Evolutionary conservation across 2,797 vertebrate species (phyloP).

Genomic region (Aulostomus chinensis): DNA sequence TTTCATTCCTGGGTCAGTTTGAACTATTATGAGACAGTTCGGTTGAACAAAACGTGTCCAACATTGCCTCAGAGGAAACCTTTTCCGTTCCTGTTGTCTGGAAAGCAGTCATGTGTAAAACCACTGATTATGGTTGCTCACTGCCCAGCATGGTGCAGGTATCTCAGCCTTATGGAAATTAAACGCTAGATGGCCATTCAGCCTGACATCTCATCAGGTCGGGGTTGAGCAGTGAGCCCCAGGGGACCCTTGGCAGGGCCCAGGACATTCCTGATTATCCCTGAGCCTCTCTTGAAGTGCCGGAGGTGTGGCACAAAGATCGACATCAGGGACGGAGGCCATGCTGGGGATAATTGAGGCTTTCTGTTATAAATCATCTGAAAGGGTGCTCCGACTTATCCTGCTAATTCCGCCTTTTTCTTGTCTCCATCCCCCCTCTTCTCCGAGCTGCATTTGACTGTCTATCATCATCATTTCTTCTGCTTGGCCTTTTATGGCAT

Average conservation of each 20-base stretch:
- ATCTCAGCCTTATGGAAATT: constrained; percentile 43
- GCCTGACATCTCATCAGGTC: constrained; percentile 67
- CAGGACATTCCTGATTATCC: constrained; percentile 68
- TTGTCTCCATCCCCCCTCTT: constrained; percentile 23
- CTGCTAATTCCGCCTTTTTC: constrained; percentile 49
- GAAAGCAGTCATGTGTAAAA: constrained; percentile 22
- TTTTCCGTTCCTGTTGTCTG: neutral
- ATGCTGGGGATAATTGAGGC: constrained; percentile 64
- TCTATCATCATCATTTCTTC: constrained; percentile 48
- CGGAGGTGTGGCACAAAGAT: constrained; percentile 4
- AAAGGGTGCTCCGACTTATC: constrained; percentile 42
- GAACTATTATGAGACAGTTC: neutral
- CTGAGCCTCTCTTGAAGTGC: constrained; percentile 26
- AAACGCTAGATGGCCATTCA: constrained; percentile 38
- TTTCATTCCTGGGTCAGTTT: too few species aligned
- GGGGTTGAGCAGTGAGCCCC: constrained; percentile 42
- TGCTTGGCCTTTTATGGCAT: constrained; percentile 56
- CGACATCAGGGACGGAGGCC: constrained; percentile 31
- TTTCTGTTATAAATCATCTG: constrained; percentile 56
- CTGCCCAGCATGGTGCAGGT: constrained; percentile 25
- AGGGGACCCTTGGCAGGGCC: constrained; percentile 37
- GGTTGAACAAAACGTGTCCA: neutral
- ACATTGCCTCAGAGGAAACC: constrained; percentile 7
- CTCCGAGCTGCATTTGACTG: constrained; percentile 35
- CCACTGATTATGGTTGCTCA: constrained; percentile 20